phyloP scores from a whole-genome alignment of 30 jellyfish, hydroid and myxozoan species.

The Cassiopea andromeda region DNA sequence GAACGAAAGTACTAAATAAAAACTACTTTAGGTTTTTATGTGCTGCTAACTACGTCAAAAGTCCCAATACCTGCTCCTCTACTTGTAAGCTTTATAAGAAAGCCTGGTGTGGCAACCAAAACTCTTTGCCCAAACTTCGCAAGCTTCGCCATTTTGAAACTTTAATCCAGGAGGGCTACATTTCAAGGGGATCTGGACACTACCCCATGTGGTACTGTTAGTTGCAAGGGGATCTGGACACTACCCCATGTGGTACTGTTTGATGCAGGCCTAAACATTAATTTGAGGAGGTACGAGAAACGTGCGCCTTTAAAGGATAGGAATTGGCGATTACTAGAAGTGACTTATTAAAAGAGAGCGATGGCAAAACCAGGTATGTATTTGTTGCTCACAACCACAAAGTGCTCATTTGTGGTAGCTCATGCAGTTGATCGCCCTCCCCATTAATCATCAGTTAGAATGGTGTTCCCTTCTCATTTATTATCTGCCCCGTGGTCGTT shows the following conservation, averaged over 20 bases:
- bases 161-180: conserved; percentile 5
- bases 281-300: not conserved
- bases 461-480: too few relatives aligned
- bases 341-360: not conserved
- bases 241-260: conserved; percentile 56
- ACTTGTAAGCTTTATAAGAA: conserved; percentile 69
- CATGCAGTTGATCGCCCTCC: too few relatives aligned
- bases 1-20: too few relatives aligned
- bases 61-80: conserved; percentile 79
- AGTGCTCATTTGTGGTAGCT: too few relatives aligned
- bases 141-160: conserved; percentile 89
- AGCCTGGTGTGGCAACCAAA: conserved; percentile 84
- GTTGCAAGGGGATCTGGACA: conserved; percentile 39
- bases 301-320: not conserved
- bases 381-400: too few relatives aligned
- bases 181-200: conserved; percentile 50
- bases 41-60: not conserved
- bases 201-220: conserved; percentile 47
- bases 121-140: conserved; percentile 84
- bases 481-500: too few relatives aligned
- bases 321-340: not conserved
- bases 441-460: too few relatives aligned
- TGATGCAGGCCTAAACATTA: conserved; percentile 27
- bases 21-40: too few relatives aligned
- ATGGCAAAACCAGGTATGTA: conserved; percentile 72